Evolutionary conservation across 2,888 invertebrate species (phyloP).

Genomic region (Microctonus aethiopoides): DNA sequence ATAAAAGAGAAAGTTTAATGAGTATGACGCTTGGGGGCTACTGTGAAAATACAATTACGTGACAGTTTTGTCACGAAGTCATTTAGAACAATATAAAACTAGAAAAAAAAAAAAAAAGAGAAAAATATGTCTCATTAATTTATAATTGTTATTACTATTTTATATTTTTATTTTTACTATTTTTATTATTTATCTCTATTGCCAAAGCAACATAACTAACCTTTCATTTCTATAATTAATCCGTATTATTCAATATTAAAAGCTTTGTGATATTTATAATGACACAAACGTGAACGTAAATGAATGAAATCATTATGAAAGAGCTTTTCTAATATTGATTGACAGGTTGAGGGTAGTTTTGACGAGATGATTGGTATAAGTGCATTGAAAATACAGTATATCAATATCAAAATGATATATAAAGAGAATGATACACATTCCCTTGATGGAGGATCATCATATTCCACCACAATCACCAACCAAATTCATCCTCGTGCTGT

Average conservation of each 20-base stretch:
- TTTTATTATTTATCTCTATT: too few species aligned
- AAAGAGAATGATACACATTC: too few species aligned
- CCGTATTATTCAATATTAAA: not conserved
- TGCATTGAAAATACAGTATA: too few species aligned
- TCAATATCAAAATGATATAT: too few species aligned
- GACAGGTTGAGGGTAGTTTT: not conserved
- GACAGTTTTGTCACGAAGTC: not conserved
- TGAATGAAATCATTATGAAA: not conserved
- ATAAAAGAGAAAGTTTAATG: not conserved
- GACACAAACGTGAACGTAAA: not conserved
- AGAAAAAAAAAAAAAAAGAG: not conserved
- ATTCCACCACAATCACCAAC: conserved; percentile 30
- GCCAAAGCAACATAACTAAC: too few species aligned
- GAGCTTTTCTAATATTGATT: not conserved
- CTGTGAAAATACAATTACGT: not conserved
- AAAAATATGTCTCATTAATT: not conserved
- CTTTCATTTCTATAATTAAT: too few species aligned
- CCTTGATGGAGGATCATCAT: conserved; percentile 51
- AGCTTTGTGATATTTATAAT: not conserved
- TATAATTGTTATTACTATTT: too few species aligned
- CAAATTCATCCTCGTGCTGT: conserved; percentile 36
- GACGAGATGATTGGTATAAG: not conserved
- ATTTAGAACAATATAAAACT: not conserved
- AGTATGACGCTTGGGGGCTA: not conserved
- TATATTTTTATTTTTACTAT: not conserved